Evolutionary conservation across 2,888 invertebrate species (phyloP).

Genomic region (Therioaphis trifolii): DNA sequence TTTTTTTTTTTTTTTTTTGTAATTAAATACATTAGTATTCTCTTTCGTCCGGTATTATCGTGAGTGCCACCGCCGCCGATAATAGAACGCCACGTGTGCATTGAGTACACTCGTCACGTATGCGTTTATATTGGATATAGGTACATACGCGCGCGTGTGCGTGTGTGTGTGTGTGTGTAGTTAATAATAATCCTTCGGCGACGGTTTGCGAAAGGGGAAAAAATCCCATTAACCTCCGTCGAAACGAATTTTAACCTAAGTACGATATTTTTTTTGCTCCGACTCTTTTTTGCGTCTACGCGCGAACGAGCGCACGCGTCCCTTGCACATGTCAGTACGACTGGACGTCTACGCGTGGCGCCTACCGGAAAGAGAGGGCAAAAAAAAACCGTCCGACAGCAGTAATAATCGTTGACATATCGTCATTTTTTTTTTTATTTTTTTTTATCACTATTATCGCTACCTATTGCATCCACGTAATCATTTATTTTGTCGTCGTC

Average conservation of each 20-base stretch:
- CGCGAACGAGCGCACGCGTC: too few species aligned
- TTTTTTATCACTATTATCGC: neutral
- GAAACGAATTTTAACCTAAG: neutral
- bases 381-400: neutral
- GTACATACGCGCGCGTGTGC: neutral
- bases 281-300: neutral
- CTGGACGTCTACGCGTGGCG: too few species aligned
- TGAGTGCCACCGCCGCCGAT: neutral
- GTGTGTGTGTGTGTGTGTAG: neutral
- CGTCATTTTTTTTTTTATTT: neutral
- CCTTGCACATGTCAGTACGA: too few species aligned
- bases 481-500: too few species aligned
- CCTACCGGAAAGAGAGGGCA: too few species aligned
- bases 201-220: neutral
- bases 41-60: neutral
- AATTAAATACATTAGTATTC: slow-evolving; percentile 19
- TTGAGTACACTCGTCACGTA: slow-evolving; percentile 27
- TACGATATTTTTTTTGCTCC: neutral
- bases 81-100: neutral
- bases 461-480: neutral
- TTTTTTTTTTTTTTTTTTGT: neutral
- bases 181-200: slow-evolving; percentile 2
- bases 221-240: slow-evolving; percentile 15
- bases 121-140: too few species aligned
- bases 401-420: neutral